Evolutionary conservation across 2,888 invertebrate genomes (phyloP), one percentile per base, ranked within the genome.

Genomic region (Caradrina clavipalpis): DNA sequence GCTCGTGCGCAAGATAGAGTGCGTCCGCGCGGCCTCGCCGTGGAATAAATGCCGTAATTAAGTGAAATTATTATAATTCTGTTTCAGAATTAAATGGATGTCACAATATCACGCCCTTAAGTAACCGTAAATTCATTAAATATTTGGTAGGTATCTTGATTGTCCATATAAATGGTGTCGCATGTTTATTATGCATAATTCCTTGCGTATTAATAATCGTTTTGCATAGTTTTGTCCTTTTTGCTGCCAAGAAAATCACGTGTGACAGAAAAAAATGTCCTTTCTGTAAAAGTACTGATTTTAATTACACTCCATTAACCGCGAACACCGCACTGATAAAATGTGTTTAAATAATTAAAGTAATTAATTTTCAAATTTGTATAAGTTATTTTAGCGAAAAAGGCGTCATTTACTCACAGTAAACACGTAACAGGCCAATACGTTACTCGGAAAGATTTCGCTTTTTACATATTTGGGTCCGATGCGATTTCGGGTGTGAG

Each of bases 11-110:
- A 89, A 92, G 90, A 92, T 90, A 89, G 88, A 89, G 91, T 91
- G 85, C 83, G 89, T 82, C 86, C 84, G 86, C 82, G 83, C 88
- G 91, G 82, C 94, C 94, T 94, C 92, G 92, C 83, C 78, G 84
- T 84, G 79, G 84, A 93, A 94, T 95, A 94, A 95, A 95, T 93
- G 94, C 91, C 84, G 94, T 94, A 95, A 96, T 95, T 96, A 95
- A 93, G 89, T 93, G 91, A 94, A 96, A 94, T 95, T 95, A 95
- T 94, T 93, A 92, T 94, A 94, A 94, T 94, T 93, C 93, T 92
- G 91, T 89, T 91, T 90, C 91, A 89, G 92, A 92, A 91, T 93
- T 92, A 92, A 94, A 93, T 92, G 91, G 92, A 93, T 92, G 93
- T 93, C 92, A 92, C 92, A 92, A 91, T 90, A 91, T 92, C 90